Conservation (phyloP, 2,113 vertebrate species). For the Podiceps cristatus region DNA sequence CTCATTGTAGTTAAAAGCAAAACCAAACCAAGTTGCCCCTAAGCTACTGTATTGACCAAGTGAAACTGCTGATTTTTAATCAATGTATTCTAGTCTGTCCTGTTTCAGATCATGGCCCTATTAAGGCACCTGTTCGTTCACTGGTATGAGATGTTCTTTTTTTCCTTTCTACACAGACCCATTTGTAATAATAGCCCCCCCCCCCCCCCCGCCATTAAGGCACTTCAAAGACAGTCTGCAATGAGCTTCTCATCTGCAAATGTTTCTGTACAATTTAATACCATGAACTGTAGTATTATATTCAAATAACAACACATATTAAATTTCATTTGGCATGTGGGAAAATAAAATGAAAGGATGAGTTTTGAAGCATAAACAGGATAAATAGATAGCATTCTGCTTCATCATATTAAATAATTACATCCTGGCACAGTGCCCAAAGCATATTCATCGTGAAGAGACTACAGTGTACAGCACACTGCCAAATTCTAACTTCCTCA, state of each 20-base stretch:
- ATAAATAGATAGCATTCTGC: conserved; percentile 36
- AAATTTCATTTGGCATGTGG: conserved; percentile 12
- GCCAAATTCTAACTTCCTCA: background rate
- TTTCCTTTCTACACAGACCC: background rate
- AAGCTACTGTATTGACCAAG: background rate
- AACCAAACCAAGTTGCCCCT: background rate
- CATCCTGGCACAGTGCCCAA: background rate
- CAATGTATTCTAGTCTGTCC: background rate
- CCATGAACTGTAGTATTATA: background rate
- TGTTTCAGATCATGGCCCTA: background rate
- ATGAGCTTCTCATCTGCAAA: background rate
- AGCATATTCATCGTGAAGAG: background rate
- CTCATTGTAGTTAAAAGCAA: background rate
- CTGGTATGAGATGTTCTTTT: background rate
- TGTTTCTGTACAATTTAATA: conserved; percentile 12
- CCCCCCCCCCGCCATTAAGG: background rate
- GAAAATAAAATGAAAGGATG: conserved; percentile 39
- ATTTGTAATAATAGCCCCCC: background rate
- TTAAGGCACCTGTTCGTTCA: background rate
- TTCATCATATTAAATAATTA: background rate
- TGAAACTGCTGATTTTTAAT: background rate
- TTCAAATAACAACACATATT: background rate
- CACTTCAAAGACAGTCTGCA: background rate
- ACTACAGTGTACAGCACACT: background rate
- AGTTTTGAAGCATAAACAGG: background rate